These are phyloP conservation scores for Passer montanus DNA, from an alignment of 2,113 vertebrate genomes.

Conservation along the genomic window DNA sequence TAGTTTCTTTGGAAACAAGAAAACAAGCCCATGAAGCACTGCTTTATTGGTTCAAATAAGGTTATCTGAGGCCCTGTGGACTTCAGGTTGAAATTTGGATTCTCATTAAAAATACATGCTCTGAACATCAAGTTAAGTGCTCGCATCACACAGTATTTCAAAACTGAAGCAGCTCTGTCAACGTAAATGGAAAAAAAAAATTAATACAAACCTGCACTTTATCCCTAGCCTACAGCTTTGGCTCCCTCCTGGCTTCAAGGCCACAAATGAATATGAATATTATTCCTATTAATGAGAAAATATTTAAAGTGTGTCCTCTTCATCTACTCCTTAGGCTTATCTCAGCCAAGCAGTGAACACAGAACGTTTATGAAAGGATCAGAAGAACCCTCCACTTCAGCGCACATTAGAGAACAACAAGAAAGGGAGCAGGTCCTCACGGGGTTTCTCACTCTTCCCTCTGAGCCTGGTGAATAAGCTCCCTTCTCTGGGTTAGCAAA, in stretches of 20 bases:
- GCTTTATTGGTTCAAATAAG: conserved; percentile 1
- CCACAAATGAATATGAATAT: not conserved
- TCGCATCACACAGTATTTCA: not conserved
- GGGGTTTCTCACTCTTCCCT: not conserved
- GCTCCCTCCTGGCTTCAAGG: not conserved
- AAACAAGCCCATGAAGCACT: not conserved
- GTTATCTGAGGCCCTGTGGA: not conserved
- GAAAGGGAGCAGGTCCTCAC: not conserved
- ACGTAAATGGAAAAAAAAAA: not conserved
- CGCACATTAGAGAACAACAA: fast-evolving
- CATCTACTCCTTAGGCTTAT: not conserved
- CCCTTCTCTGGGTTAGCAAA: not conserved
- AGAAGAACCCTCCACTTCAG: not conserved
- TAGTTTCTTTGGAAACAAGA: not conserved
- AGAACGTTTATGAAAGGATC: not conserved
- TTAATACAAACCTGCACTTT: not conserved
- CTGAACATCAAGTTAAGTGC: not conserved
- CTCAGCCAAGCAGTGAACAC: not conserved
- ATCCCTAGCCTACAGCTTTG: not conserved
- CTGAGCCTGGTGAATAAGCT: not conserved
- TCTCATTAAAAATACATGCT: conserved; percentile 26
- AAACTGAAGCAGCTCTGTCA: not conserved
- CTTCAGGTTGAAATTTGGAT: not conserved
- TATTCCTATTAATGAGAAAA: not conserved
- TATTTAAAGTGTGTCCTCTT: not conserved